phyloP scores from a whole-genome alignment of 2,797 vertebrate species.

The Amphiprion clarkii region DNA sequence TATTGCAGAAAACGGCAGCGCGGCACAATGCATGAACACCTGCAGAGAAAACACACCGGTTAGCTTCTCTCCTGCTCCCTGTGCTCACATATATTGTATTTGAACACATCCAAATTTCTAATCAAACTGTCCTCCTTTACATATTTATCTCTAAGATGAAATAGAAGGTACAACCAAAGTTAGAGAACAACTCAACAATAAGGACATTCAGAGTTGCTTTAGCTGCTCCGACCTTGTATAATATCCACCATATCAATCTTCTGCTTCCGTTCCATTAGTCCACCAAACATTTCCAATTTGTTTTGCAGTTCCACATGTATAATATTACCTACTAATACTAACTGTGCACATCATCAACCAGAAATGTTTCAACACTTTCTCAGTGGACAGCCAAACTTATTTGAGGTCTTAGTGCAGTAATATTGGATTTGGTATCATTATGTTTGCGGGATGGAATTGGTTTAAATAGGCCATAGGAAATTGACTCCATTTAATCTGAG shows the following conservation, averaged over 20 bases:
- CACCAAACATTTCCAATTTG: slow-evolving; percentile 8
- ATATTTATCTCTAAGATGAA: no score
- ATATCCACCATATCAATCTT: neutral
- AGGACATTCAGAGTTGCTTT: no score
- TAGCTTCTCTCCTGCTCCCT: no score
- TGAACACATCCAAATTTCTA: no score
- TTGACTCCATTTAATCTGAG: slow-evolving; percentile 77
- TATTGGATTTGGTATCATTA: slow-evolving; percentile 65
- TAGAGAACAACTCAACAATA: no score
- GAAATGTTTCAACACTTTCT: slow-evolving; percentile 35
- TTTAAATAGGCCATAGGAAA: slow-evolving; percentile 79
- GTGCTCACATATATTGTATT: no score
- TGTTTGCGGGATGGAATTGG: slow-evolving; percentile 68
- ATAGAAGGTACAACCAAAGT: no score
- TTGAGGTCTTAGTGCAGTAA: slow-evolving; percentile 38
- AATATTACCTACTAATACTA: slow-evolving; percentile 4
- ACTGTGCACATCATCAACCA: slow-evolving; percentile 13
- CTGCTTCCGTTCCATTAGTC: slow-evolving; percentile 17
- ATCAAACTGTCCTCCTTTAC: no score
- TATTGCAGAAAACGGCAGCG: no score
- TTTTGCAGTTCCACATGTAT: slow-evolving; percentile 13
- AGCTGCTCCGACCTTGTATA: no score
- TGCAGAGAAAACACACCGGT: no score
- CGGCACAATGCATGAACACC: no score
- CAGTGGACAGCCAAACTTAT: slow-evolving; percentile 41